Conservation (phyloP, 2,113 vertebrate species). For the Piaya cayana region DNA sequence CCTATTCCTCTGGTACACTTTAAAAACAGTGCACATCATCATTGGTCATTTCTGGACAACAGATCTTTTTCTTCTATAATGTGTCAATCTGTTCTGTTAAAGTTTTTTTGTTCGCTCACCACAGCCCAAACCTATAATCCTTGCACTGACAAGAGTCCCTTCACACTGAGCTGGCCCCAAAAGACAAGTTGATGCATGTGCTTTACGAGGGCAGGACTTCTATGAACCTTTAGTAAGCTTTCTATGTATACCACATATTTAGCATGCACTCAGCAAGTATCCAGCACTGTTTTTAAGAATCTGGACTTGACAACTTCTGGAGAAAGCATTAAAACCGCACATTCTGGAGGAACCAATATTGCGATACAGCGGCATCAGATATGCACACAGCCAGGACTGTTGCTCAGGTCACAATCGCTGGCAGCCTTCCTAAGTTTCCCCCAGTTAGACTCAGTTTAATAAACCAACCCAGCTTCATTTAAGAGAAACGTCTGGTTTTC, state of each 20-base stretch:
- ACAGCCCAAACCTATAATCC: not conserved
- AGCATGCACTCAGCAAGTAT: not conserved
- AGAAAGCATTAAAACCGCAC: not conserved
- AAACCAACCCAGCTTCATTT: not conserved
- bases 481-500: not conserved
- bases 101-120: fast-evolving
- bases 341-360: not conserved
- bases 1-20: not conserved
- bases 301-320: not conserved
- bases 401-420: not conserved
- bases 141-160: not conserved
- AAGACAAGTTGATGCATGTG: fast-evolving
- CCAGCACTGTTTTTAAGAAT: not conserved
- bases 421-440: not conserved
- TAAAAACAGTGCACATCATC: not conserved
- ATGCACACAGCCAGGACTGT: fast-evolving
- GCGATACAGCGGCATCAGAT: not conserved
- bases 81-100: not conserved
- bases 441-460: not conserved
- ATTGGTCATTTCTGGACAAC: not conserved
- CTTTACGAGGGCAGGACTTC: not conserved
- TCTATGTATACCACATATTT: not conserved
- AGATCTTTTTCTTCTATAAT: not conserved
- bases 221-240: not conserved
- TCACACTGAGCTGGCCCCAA: not conserved